Evolutionary conservation across 2,888 invertebrate genomes (phyloP), one percentile per base, ranked within the genome.

Genomic region (Agonopterix arenella): DNA sequence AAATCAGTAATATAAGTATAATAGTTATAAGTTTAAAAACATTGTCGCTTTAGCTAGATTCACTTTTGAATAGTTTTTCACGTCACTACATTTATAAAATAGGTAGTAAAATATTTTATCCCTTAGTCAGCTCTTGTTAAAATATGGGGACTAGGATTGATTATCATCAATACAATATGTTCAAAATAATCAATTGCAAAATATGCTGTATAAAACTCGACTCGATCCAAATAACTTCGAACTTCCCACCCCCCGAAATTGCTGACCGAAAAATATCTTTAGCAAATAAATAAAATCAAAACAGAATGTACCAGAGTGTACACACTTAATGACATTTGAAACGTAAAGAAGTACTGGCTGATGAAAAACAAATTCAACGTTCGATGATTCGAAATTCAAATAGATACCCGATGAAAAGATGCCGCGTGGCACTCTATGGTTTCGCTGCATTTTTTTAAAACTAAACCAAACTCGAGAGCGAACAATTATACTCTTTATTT

Each of bases 351-450:
- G 77, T 67, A 69, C 72, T 55, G 64, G 60, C 80, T 84, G 83
- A 88, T 86, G 84, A 84, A 84, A 86, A 85, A 85, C 85, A 85
- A 84, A 86, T 85, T 84, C 76, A 62, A 62, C 68, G 73, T 78
- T 73, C 74, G 73, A 74, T 72, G 70, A 71, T 83, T 82, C 80
- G 68, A 64, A 84, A 83, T 77, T 83, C 84, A 84, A 86, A 86
- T 74, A 86, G 86, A 85, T 83, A 85, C 84, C 83, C 81, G 78
- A 80, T 82, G 84, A 84, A 84, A 80, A 71, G 73, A 68, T 66
- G 81, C 68, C 85, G 80, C 86, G 86, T 84, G 86, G 70, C 84
- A 62, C 62, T 72, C 71, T 71, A 65, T 54, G 62, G 57, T 55
- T 58, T 55, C 38, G 53, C 68, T 51, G 62, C 52, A n/a, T n/a